These are phyloP conservation scores for Trachelus stipa DNA, from an alignment of 2,888 invertebrate genomes.

Conservation along the genomic window DNA sequence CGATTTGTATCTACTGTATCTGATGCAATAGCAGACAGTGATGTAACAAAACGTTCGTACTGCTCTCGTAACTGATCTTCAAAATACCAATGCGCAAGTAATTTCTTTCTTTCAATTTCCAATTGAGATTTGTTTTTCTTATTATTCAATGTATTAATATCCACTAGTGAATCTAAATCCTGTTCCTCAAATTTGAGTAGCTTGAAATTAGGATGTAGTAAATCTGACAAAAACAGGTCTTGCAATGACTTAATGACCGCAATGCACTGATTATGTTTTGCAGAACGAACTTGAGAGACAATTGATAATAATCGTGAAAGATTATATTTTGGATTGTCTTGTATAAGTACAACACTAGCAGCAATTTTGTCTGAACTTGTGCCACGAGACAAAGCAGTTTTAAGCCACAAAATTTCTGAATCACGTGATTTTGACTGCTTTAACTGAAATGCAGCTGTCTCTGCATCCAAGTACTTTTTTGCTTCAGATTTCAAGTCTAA, in stretches of 20 bases:
- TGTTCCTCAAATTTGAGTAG: conserved; percentile 76
- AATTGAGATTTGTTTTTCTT: conserved; percentile 31
- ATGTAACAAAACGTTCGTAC: conserved; percentile 80
- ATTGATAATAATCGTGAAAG: conserved; percentile 77
- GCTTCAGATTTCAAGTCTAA: conserved; percentile 75
- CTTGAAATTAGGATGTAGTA: conserved; percentile 76
- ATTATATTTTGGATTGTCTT: conserved; percentile 87
- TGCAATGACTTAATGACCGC: conserved; percentile 80
- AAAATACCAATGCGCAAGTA: conserved; percentile 86
- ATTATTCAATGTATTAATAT: conserved; percentile 75
- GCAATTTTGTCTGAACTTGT: conserved; percentile 89
- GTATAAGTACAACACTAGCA: conserved; percentile 82
- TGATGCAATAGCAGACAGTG: conserved; percentile 79
- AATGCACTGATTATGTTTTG: conserved; percentile 80
- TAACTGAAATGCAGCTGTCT: conserved; percentile 69
- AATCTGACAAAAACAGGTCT: conserved; percentile 80
- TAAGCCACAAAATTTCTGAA: conserved; percentile 81
- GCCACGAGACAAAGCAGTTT: conserved; percentile 82
- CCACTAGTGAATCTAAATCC: conserved; percentile 71
- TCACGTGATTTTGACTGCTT: conserved; percentile 68
- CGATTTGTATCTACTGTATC: conserved; percentile 85
- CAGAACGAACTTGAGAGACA: conserved; percentile 81
- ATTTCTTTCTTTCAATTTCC: conserved; percentile 71
- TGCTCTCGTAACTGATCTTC: conserved; percentile 88
- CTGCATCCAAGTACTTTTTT: conserved; percentile 75